Conservation (phyloP, 2,888 invertebrate genomes). For the Patella depressa region DNA sequence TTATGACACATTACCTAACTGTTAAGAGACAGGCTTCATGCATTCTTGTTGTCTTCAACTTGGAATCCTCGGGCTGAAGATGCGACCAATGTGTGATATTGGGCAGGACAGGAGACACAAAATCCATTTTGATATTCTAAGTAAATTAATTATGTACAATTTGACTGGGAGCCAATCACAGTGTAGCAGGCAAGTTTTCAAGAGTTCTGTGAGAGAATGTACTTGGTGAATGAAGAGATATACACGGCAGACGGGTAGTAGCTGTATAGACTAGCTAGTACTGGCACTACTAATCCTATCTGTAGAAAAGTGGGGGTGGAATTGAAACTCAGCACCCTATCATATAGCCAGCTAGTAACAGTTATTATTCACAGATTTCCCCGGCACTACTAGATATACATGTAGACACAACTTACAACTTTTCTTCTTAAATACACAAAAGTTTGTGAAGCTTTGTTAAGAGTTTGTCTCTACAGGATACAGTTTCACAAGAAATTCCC, state of each 20-base stretch:
- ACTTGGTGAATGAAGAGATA: background rate
- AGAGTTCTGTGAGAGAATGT: slow-evolving; percentile 10
- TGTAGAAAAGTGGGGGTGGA: background rate
- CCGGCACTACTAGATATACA: too few species aligned
- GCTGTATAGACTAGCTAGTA: too few species aligned
- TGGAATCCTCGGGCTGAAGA: background rate
- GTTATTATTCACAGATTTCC: background rate
- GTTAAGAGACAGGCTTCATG: slow-evolving; percentile 7
- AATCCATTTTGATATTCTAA: slow-evolving; percentile 11
- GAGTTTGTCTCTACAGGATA: too few species aligned
- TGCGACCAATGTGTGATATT: background rate
- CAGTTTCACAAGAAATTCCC: too few species aligned
- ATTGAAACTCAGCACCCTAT: slow-evolving; percentile 3
- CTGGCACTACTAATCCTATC: too few species aligned
- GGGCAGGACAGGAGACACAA: slow-evolving; percentile 8
- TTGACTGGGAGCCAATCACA: slow-evolving; percentile 9
- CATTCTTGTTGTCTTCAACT: background rate
- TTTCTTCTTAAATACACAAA: too few species aligned
- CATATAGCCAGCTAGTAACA: background rate
- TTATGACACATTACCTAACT: slow-evolving; percentile 7
- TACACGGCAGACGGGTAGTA: background rate
- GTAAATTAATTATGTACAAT: slow-evolving; percentile 11
- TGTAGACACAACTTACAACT: too few species aligned
- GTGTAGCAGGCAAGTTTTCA: background rate
- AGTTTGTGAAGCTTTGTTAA: too few species aligned